These are phyloP conservation scores for Trichogramma dendrolimi DNA, from an alignment of 2,888 invertebrate species.

Conservation along the genomic window DNA sequence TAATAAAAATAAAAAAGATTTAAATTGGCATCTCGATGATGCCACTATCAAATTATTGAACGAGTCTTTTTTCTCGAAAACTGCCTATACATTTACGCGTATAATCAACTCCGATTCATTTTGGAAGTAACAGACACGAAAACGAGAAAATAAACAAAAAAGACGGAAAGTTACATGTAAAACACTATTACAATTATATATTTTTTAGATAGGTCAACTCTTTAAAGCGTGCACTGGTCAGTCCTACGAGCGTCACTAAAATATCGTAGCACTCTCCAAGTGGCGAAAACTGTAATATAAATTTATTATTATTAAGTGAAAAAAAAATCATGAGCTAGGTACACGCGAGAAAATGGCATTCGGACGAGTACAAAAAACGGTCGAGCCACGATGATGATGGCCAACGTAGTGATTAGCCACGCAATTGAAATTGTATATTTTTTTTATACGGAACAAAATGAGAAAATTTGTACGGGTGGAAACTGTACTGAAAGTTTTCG, in stretches of 20 bases:
- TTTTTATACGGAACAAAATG: slow-evolving; percentile 48
- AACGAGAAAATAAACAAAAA: no score
- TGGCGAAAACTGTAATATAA: slow-evolving; percentile 44
- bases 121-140: no score
- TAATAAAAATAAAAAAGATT: slow-evolving; percentile 10
- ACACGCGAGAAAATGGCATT: slow-evolving; percentile 49
- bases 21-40: slow-evolving; percentile 7
- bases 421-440: slow-evolving; percentile 53
- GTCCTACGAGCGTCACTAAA: slow-evolving; percentile 33
- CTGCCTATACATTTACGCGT: no score
- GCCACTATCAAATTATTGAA: not conserved
- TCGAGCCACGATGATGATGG: slow-evolving; percentile 33
- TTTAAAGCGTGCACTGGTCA: slow-evolving; percentile 33
- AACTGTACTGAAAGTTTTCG: slow-evolving; percentile 47
- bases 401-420: slow-evolving; percentile 36
- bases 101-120: no score
- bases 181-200: slow-evolving; percentile 38
- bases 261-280: slow-evolving; percentile 34
- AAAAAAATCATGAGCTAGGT: slow-evolving; percentile 14
- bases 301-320: slow-evolving; percentile 15
- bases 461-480: slow-evolving; percentile 46
- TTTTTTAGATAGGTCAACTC: slow-evolving; percentile 43
- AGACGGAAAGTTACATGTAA: not conserved
- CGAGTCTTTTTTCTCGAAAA: slow-evolving; percentile 21
- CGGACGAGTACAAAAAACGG: slow-evolving; percentile 51